Conservation (phyloP, 37 sponge, comb jelly and placozoan species). For the Trichoplax adhaerens region DNA sequence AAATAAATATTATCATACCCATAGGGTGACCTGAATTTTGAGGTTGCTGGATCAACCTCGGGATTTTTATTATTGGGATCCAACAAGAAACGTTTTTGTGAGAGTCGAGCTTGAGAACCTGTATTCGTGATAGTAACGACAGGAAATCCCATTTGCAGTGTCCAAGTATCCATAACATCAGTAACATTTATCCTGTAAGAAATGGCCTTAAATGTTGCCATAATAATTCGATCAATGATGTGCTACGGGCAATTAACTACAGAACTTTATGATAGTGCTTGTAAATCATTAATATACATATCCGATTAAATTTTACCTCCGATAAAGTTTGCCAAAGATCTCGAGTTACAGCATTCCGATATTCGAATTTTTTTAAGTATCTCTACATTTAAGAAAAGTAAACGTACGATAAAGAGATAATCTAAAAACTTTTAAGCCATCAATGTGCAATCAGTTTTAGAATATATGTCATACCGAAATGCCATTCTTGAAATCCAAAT, state of each 20-base stretch:
- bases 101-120: neutral
- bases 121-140: constrained; percentile 16
- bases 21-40: too few relatives aligned
- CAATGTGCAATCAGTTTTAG: neutral
- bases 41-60: too few relatives aligned
- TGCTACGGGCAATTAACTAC: too few relatives aligned
- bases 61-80: neutral
- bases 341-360: constrained; percentile 43
- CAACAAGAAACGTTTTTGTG: constrained; percentile 1
- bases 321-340: constrained; percentile 36
- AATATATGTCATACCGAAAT: constrained; percentile 17
- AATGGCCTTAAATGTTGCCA: too few relatives aligned
- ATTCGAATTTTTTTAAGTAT: constrained; percentile 38
- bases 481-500: constrained; percentile 37
- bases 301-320: too few relatives aligned
- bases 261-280: too few relatives aligned
- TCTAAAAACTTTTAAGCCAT: neutral
- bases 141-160: constrained; percentile 69
- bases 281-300: too few relatives aligned
- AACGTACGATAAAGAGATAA: neutral
- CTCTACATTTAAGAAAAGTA: neutral
- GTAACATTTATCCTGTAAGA: neutral
- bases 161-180: constrained; percentile 77
- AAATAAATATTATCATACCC: too few relatives aligned
- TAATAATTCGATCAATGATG: too few relatives aligned